These are phyloP conservation scores for Drosophila carrolli DNA, from an alignment of 1,140 invertebrate genomes.

Conservation along the genomic window DNA sequence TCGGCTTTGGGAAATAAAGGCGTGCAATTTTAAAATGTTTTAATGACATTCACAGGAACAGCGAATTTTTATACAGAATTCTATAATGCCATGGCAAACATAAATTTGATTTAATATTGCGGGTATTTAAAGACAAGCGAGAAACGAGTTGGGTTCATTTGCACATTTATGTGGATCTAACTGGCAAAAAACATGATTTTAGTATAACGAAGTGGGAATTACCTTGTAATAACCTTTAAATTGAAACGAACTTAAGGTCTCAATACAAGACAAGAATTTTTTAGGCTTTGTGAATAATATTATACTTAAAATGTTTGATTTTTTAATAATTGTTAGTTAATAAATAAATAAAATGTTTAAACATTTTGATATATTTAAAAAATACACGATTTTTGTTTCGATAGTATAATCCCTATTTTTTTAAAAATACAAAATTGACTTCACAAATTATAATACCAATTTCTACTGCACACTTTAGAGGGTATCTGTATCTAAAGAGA, in stretches of 20 bases:
- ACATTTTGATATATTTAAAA: too few species aligned
- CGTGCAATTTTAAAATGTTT: constrained; percentile 7
- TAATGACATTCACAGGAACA: constrained; percentile 9
- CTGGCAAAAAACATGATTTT: neutral
- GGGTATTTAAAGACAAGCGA: constrained; percentile 26
- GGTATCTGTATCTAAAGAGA: constrained; percentile 1
- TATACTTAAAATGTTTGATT: too few species aligned
- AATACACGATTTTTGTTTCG: too few species aligned
- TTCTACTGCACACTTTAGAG: neutral
- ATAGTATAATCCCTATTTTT: too few species aligned
- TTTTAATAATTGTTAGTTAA: too few species aligned
- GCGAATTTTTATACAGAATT: constrained; percentile 2
- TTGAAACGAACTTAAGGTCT: neutral
- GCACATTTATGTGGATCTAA: constrained; percentile 13
- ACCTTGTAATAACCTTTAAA: neutral
- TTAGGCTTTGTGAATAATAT: too few species aligned
- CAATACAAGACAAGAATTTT: too few species aligned
- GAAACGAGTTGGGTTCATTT: constrained; percentile 31
- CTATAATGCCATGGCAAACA: constrained; percentile 15
- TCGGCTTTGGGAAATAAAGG: neutral
- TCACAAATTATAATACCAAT: neutral
- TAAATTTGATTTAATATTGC: constrained; percentile 30
- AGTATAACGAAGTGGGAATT: neutral
- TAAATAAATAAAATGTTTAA: too few species aligned
- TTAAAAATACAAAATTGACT: too few species aligned